These are phyloP conservation scores for Rhingia campestris DNA, from an alignment of 2,888 invertebrate species.

Conservation along the genomic window DNA sequence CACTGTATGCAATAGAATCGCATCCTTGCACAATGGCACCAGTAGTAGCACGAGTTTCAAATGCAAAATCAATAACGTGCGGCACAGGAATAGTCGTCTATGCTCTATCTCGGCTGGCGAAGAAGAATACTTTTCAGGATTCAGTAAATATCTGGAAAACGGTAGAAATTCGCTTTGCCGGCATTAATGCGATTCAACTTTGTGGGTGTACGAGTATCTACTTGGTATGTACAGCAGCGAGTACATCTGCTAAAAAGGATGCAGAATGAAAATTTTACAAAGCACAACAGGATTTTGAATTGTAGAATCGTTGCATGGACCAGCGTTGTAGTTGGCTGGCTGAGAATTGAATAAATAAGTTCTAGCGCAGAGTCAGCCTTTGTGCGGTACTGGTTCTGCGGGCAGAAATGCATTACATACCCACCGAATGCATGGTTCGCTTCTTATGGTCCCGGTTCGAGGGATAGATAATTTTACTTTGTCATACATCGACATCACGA, in stretches of 20 bases:
- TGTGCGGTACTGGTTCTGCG: constrained; percentile 2
- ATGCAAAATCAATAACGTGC: constrained; percentile 56
- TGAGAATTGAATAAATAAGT: constrained; percentile 22
- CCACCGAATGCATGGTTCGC: constrained; percentile 12
- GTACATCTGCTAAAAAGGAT: neutral
- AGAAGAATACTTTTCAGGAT: constrained; percentile 15
- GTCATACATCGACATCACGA: too few species aligned
- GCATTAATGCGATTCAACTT: constrained; percentile 35
- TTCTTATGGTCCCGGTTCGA: constrained; percentile 6
- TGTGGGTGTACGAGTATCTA: neutral
- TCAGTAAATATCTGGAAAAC: constrained; percentile 38
- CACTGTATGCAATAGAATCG: neutral
- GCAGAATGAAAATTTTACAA: constrained; percentile 25
- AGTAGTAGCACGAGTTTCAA: constrained; percentile 19
- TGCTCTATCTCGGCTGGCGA: neutral
- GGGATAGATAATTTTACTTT: neutral
- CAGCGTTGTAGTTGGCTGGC: neutral
- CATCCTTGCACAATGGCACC: constrained; percentile 29
- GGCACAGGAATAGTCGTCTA: constrained; percentile 1
- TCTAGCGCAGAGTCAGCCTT: constrained; percentile 22
- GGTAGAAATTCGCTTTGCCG: constrained; percentile 17
- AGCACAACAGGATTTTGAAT: neutral
- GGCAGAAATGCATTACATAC: constrained; percentile 4
- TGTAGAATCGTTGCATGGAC: neutral
- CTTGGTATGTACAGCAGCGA: neutral